Conservation (phyloP, 2,797 vertebrate genomes). For the Psittacula derbiana region DNA sequence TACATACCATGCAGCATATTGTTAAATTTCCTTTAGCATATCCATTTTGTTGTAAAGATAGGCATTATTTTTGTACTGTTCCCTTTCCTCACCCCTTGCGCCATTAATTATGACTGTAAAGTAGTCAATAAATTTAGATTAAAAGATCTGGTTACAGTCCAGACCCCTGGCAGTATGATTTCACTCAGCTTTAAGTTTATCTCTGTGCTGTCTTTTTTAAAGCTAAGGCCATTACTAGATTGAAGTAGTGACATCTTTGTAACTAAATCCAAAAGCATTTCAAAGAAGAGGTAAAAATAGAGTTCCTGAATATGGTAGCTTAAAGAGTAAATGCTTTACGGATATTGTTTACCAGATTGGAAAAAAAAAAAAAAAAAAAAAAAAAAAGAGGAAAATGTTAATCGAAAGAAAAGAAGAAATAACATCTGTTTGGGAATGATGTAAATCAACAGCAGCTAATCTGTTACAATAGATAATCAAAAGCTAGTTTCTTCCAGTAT, state of each 20-base stretch:
- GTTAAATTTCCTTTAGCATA: neutral
- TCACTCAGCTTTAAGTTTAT: neutral
- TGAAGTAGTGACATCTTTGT: neutral
- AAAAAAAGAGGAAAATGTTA: neutral
- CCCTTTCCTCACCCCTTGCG: neutral
- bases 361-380: neutral
- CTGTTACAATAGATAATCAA: neutral
- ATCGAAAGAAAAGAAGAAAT: neutral
- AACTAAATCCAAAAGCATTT: neutral
- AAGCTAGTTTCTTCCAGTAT: neutral
- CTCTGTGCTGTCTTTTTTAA: neutral
- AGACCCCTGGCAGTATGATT: neutral
- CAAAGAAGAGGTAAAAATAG: neutral
- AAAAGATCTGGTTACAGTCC: neutral
- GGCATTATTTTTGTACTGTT: neutral
- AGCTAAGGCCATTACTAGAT: neutral
- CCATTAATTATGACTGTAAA: neutral
- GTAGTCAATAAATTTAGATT: neutral
- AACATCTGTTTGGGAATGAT: neutral
- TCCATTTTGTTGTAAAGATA: neutral
- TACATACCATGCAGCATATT: neutral
- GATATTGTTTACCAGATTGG: neutral
- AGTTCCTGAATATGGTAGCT: neutral
- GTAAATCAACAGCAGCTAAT: neutral
- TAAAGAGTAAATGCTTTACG: neutral